Base-by-base conservation (phyloP, 2,888 invertebrate genomes). In the Bombyx huttoni region DNA sequence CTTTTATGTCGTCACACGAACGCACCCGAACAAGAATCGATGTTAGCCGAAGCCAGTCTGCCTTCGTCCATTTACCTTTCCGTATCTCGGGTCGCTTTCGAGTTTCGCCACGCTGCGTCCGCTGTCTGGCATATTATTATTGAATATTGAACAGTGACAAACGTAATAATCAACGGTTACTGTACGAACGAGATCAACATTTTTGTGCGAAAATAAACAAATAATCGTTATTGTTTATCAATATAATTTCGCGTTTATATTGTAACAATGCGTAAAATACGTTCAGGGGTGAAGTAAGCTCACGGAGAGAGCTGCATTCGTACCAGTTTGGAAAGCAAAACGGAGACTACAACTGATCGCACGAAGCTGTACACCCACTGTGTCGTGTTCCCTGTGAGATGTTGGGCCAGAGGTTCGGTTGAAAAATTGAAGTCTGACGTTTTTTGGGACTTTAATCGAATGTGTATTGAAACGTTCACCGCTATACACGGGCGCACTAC, bases 401-500 rank as follows among this genome's bases (percentile, higher is more conserved):
- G 85, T 75, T 85, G 77, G 78, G 81, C 80, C 69, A 74, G 75
- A 73, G 70, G 78, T 77, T 81, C 78, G 73, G 68, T 75, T 85
- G 69, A 83, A 62, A 78, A 78, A 65, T 86, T 85, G 68, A 73
- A 65, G 71, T 68, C 70, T 59, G 62, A 71, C 74, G 84, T 83
- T 74, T 66, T 54, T 63, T 78, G 71, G 79, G 85, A 86, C 79
- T 80, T 83, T 68, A 83, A 76, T 81, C 88, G 87, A 87, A 88
- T 88, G 88, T 88, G 88, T 87, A 86, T 88, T 81, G 88, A 88
- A 84, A 82, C 88, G 81, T 88, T 88, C 55, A 88, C 80, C 78
- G 88, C 88, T 70, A 88, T 88, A 67, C 88, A 88, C 86, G 88
- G 88, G 82, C 91, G 92, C 86, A 91, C 92, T 91, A 92, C 92